Base-by-base conservation (phyloP, 30 jellyfish, hydroid and myxozoan genomes). In the Turritopsis rubra region DNA sequence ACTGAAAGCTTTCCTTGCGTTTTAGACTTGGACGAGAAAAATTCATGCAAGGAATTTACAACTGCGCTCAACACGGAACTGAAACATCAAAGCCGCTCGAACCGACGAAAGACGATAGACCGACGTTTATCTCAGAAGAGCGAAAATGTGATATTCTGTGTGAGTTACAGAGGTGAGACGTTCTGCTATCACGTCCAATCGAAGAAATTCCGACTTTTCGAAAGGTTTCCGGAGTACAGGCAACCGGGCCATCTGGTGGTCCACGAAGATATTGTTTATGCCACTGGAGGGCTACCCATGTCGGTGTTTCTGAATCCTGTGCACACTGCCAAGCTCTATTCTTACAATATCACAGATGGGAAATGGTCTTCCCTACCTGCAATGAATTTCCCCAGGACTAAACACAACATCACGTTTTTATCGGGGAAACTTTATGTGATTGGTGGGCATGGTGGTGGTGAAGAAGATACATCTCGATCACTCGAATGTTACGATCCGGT, bases 401-500 rank as follows among this genome's bases (percentile, higher is more conserved):
- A 52, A 28, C 81, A 60, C 29, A 31, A 83, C 53, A 22, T 53
- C n/a, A 25, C 87, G 7, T 16, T 80, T 52, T 65, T 80, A 0
- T 30, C n/a, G 17, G 87, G 54, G 26, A 52, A 26, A 16, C 81
- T 80, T 19, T 80, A 80, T 26, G 87, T 80, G n/a, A 53, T 80
- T 3, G 87, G 87, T 25, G 87, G 87, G 17, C 31, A 54, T 17
- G 60, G 65, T 9, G 65, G 60, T 16, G 70, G 18, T 13, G 60
- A 22, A 68, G 52, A n/a, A 29, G 81, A 80, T 21, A 26, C 31
- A 1, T 17, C 21, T 4, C 20, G 54, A 52, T 21, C 78, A 17
- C 84, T 80, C 41, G 87, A 80, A 52, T 80, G 87, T 29, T 80
- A 31, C 79, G 87, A 80, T 26, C 24, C 79, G 5, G 53, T 21